A percentile compares a stretch with the other conserved stretches of the same genome.
Conservation (phyloP, 2,797 vertebrate species). For the Toxotes lorentzi region DNA sequence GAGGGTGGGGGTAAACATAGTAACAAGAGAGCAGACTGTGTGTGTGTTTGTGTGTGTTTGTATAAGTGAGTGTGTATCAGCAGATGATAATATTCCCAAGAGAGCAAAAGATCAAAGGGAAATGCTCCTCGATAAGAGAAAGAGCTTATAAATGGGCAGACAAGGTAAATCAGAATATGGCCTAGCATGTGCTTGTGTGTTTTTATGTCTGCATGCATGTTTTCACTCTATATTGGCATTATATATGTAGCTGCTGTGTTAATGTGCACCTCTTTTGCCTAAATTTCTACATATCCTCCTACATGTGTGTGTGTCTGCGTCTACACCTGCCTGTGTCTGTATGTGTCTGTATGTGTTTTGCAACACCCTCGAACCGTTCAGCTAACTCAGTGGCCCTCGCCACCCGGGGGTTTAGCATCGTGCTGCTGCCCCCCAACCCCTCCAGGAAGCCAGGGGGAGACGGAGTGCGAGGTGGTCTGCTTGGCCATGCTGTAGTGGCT, state of each 20-base stretch:
- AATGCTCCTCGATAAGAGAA: conserved; percentile 33
- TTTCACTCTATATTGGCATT: conserved; percentile 59
- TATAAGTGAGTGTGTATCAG: conserved; percentile 33
- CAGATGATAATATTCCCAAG: conserved; percentile 39
- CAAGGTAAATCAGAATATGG: conserved; percentile 52
- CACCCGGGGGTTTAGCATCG: conserved; percentile 90
- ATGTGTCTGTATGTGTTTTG: conserved; percentile 37
- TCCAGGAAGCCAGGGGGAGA: conserved; percentile 95
- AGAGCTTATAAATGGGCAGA: conserved; percentile 47
- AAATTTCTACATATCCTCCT: conserved; percentile 55
- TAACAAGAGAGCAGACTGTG: conserved; percentile 64
- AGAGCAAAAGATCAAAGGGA: conserved; percentile 34
- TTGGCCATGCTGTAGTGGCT: conserved; percentile 99
- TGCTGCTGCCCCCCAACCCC: conserved; percentile 83
- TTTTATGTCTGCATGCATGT: conserved; percentile 76
- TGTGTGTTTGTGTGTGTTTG: conserved; percentile 40
- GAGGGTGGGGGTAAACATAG: conserved; percentile 62
- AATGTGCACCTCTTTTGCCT: conserved; percentile 52
- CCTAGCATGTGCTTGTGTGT: conserved; percentile 52
- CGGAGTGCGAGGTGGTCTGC: conserved; percentile 96
- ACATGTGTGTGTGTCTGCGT: conserved; percentile 37
- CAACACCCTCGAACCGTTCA: conserved; percentile 2
- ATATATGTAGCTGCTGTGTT: conserved; percentile 53
- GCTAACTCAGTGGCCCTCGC: conserved; percentile 90
- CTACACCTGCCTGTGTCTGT: conserved; percentile 30